Percentiles rank a stretch among this genome's conserved stretches.
Conservation (phyloP, 2,113 vertebrate species). For the Pithys albifrons region DNA sequence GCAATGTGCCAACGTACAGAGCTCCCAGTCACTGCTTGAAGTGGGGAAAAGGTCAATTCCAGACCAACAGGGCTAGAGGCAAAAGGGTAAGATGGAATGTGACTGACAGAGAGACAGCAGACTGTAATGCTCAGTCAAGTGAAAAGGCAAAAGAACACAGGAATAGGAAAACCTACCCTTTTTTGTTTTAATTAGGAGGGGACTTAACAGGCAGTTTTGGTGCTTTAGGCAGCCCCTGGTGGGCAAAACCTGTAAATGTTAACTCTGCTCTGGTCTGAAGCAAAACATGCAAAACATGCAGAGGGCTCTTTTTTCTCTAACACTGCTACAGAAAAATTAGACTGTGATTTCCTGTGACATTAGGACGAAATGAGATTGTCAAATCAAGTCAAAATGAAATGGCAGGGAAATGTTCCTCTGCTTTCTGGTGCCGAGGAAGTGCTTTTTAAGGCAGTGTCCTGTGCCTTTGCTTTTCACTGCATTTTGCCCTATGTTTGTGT, state of each 20-base stretch:
- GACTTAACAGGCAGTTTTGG: background rate
- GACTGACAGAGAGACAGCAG: conserved; percentile 50
- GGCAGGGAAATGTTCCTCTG: background rate
- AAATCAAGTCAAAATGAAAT: background rate
- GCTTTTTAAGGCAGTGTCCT: background rate
- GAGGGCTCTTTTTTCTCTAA: background rate
- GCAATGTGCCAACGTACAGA: background rate
- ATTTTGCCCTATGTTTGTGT: background rate
- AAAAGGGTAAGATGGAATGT: conserved; percentile 3
- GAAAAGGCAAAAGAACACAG: conserved; percentile 9
- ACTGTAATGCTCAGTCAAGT: conserved; percentile 44
- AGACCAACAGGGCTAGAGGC: conserved; percentile 25
- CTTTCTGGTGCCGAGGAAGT: background rate
- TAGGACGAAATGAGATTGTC: conserved; percentile 6
- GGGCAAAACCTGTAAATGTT: conserved; percentile 25
- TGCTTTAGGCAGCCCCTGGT: conserved; percentile 25
- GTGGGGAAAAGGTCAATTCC: conserved; percentile 35
- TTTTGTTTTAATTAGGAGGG: conserved; percentile 55
- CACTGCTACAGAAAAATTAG: background rate
- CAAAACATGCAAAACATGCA: background rate
- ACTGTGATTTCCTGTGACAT: conserved; percentile 19
- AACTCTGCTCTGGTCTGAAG: background rate
- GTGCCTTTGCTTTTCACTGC: background rate
- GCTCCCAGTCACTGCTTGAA: conserved; percentile 13
- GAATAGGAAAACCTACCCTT: conserved; percentile 13